Conservation (phyloP, 2,888 invertebrate genomes). For the Malachius bipustulatus region DNA sequence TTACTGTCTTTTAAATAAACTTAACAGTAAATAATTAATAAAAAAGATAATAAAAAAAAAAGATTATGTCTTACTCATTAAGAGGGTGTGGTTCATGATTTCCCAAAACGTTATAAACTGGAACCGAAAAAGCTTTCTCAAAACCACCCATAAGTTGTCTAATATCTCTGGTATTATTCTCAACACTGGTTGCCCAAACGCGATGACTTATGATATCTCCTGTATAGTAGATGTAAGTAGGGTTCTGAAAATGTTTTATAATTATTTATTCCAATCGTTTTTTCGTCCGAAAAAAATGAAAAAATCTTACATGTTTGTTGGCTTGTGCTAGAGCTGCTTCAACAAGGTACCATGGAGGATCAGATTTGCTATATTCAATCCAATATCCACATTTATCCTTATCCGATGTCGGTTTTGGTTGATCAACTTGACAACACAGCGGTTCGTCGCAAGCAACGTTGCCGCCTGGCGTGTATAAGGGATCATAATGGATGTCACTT, state of each 20-base stretch:
- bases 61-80: constrained; percentile 71
- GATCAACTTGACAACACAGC: constrained; percentile 56
- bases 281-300: too few species aligned
- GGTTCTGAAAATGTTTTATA: constrained; percentile 1
- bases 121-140: constrained; percentile 35
- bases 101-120: constrained; percentile 45
- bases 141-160: constrained; percentile 36
- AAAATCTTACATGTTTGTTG: constrained; percentile 24
- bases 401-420: constrained; percentile 32
- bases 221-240: constrained; percentile 58
- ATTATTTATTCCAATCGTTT: too few species aligned
- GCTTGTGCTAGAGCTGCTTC: not conserved
- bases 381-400: constrained; percentile 20
- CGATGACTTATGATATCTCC: constrained; percentile 76
- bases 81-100: constrained; percentile 59
- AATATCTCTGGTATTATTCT: constrained; percentile 47
- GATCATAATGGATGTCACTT: constrained; percentile 72
- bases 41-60: too few species aligned
- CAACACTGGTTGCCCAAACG: constrained; percentile 64
- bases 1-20: too few species aligned
- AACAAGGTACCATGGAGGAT: constrained; percentile 4
- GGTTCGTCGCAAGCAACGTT: constrained; percentile 63
- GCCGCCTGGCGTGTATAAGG: constrained; percentile 53
- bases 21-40: too few species aligned
- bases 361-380: constrained; percentile 5